Evolutionary conservation across 2,797 vertebrate genomes (phyloP).

Genomic region (Cirrhinus mrigala): DNA sequence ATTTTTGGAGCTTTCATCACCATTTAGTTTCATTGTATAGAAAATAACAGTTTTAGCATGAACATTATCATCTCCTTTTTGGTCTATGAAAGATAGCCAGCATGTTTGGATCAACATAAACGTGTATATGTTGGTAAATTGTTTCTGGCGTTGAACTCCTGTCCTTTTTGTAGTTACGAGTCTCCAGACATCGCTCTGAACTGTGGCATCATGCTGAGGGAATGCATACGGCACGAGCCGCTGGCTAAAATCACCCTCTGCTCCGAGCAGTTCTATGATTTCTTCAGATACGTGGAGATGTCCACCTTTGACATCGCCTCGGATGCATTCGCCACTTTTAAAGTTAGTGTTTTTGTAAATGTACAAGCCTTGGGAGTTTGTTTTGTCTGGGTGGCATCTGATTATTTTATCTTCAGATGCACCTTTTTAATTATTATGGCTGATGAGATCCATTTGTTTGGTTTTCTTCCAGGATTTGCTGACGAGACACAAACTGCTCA

Average conservation of each 20-base stretch:
- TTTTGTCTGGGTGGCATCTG: neutral
- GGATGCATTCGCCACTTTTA: slow-evolving; percentile 96
- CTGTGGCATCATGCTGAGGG: slow-evolving; percentile 96
- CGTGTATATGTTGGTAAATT: neutral
- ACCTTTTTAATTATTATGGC: neutral
- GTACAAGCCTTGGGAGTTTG: neutral
- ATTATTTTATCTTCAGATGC: neutral
- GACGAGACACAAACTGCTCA: slow-evolving; percentile 97
- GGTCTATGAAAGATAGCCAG: neutral
- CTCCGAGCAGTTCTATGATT: slow-evolving; percentile 96
- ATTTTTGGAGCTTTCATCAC: neutral
- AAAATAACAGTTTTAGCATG: neutral
- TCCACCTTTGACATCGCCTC: slow-evolving; percentile 98
- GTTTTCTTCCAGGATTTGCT: slow-evolving; percentile 89
- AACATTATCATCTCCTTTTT: neutral
- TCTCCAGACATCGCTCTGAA: slow-evolving; percentile 96
- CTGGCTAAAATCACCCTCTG: slow-evolving; percentile 95
- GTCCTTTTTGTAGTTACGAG: slow-evolving; percentile 84
- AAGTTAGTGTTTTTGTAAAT: slow-evolving; percentile 78
- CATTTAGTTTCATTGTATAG: neutral
- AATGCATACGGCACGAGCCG: slow-evolving; percentile 96
- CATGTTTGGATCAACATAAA: neutral
- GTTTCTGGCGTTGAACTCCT: neutral
- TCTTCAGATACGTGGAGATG: slow-evolving; percentile 99
- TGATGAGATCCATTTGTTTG: slow-evolving; percentile 28